These are phyloP conservation scores for Microtus pennsylvanicus DNA, from an alignment of 2,113 vertebrate genomes.

Conservation along the genomic window DNA sequence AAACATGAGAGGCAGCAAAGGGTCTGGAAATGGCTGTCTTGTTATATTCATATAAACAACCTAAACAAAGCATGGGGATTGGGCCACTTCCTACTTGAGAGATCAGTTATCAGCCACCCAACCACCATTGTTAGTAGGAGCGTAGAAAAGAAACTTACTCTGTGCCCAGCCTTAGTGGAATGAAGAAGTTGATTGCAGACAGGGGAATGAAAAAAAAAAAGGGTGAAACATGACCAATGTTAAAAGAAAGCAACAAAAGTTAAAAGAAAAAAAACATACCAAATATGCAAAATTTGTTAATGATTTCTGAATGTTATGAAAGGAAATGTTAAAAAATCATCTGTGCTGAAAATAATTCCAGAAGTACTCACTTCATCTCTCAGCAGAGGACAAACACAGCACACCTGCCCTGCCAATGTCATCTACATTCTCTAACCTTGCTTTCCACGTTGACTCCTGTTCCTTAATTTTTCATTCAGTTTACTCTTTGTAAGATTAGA, in stretches of 20 bases:
- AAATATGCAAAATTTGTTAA: slow-evolving; percentile 85
- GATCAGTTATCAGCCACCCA: slow-evolving; percentile 78
- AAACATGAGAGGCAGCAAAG: slow-evolving; percentile 43
- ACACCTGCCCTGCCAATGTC: background rate
- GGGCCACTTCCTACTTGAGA: slow-evolving; percentile 47
- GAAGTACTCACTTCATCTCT: slow-evolving; percentile 63
- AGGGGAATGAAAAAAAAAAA: slow-evolving; percentile 83
- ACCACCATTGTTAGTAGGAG: slow-evolving; percentile 85
- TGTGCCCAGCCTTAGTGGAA: slow-evolving; percentile 97
- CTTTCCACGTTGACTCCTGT: background rate
- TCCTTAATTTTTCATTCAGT: slow-evolving; percentile 16
- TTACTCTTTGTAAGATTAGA: slow-evolving; percentile 32
- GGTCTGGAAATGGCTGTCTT: slow-evolving; percentile 55
- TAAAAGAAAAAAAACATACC: slow-evolving; percentile 84
- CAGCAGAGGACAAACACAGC: background rate
- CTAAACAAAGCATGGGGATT: slow-evolving; percentile 65
- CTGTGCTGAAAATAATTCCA: slow-evolving; percentile 65
- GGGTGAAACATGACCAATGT: slow-evolving; percentile 92
- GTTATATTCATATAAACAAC: slow-evolving; percentile 67
- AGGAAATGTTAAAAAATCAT: slow-evolving; percentile 84
- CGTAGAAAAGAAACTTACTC: slow-evolving; percentile 95
- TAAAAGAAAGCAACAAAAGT: slow-evolving; percentile 89
- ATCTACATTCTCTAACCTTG: slow-evolving; percentile 27
- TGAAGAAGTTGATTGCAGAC: slow-evolving; percentile 95
- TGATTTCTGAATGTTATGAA: slow-evolving; percentile 86